Evolutionary conservation across 2,113 vertebrate species (phyloP).

Genomic region (Serinus canaria): DNA sequence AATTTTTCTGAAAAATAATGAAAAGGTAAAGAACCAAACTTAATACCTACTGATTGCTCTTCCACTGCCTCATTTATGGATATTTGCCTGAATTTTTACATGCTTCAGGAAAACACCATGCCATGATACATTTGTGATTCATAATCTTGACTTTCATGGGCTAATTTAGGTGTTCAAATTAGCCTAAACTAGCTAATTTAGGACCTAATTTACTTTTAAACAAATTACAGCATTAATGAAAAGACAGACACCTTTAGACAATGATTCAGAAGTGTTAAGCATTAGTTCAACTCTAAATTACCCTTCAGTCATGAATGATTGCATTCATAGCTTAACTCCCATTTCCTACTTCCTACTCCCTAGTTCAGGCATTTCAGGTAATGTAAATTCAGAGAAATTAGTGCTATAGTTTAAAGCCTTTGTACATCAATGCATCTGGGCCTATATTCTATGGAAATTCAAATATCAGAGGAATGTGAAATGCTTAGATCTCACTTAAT

Average conservation of each 20-base stretch:
- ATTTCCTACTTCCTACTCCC: neutral
- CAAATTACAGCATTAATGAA: neutral
- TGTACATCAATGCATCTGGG: neutral
- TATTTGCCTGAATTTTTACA: neutral
- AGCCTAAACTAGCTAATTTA: neutral
- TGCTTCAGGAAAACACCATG: accelerated
- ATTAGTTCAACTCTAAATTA: neutral
- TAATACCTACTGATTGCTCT: neutral
- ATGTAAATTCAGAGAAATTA: neutral
- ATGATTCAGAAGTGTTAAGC: neutral
- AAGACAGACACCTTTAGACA: neutral
- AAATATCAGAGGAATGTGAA: neutral
- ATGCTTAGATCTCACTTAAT: neutral
- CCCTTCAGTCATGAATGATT: neutral
- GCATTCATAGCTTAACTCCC: neutral
- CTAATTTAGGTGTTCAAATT: neutral
- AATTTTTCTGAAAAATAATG: neutral
- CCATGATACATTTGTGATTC: neutral
- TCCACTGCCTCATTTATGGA: neutral
- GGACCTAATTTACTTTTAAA: neutral
- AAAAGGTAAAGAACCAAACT: neutral
- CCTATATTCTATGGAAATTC: neutral
- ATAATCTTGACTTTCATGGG: neutral
- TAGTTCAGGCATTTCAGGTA: neutral
- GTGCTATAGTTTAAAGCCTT: neutral